A percentile compares a stretch with the other conserved stretches of the same genome.
Evolutionary conservation across 2,888 invertebrate genomes (phyloP).

Genomic region (Agrochola macilenta): DNA sequence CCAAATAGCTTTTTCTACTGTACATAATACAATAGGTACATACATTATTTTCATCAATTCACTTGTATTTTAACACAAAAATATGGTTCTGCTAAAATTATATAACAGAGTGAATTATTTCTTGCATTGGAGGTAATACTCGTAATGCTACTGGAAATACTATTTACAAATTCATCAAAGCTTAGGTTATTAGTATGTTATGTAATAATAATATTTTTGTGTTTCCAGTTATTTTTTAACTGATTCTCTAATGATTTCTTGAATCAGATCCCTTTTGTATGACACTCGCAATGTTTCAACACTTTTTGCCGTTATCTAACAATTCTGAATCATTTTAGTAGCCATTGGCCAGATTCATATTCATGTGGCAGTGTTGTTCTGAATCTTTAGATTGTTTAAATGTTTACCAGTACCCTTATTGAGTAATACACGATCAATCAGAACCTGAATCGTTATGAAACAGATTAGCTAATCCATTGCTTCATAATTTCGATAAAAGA

Average conservation of each 20-base stretch:
- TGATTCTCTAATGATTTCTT: background rate
- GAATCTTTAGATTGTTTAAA: background rate
- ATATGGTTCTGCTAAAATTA: background rate
- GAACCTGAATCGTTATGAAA: no score
- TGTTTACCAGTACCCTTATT: no score
- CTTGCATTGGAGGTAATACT: conserved; percentile 12
- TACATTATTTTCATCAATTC: conserved; percentile 12
- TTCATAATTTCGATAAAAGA: no score
- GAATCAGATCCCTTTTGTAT: background rate
- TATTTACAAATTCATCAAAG: conserved; percentile 47
- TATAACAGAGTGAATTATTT: conserved; percentile 6
- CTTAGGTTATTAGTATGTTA: conserved; percentile 15
- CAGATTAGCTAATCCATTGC: no score
- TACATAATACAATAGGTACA: background rate
- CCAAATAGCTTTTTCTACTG: background rate
- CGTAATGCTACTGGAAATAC: conserved; percentile 17
- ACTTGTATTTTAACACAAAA: conserved; percentile 1
- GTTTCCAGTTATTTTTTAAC: background rate
- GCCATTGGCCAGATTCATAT: background rate
- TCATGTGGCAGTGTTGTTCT: background rate
- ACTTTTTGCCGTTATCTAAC: background rate
- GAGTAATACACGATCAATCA: no score
- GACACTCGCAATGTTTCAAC: background rate
- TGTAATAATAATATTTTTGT: background rate
- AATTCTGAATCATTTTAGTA: background rate